Evolutionary conservation across 2,797 vertebrate species (phyloP).

Genomic region (Carcharodon carcharias): DNA sequence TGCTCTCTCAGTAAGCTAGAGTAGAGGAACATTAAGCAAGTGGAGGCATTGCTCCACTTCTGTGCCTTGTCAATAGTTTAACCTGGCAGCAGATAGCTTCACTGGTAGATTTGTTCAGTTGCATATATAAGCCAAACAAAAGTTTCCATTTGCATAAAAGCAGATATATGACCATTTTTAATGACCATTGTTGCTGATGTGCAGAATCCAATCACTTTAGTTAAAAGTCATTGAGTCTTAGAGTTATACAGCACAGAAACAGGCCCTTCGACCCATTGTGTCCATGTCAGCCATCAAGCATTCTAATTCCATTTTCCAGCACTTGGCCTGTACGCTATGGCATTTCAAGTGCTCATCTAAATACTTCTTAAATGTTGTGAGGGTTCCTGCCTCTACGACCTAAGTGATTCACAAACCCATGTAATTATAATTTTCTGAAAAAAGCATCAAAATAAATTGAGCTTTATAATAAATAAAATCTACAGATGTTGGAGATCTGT

Average conservation of each 20-base stretch:
- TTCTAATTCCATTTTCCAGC: too few species aligned
- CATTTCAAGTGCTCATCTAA: too few species aligned
- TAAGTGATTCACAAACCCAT: background rate
- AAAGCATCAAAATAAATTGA: background rate
- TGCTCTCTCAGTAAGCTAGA: background rate
- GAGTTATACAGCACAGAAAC: too few species aligned
- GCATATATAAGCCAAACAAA: background rate
- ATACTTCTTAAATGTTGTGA: too few species aligned
- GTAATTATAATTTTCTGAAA: background rate
- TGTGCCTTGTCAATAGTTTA: background rate
- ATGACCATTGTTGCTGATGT: background rate
- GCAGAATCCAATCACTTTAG: background rate
- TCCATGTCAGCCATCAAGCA: too few species aligned
- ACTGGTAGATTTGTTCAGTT: background rate
- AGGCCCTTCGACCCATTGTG: too few species aligned
- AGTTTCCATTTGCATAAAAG: background rate
- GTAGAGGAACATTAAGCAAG: background rate
- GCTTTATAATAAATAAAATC: background rate
- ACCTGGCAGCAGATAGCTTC: background rate
- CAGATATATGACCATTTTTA: background rate
- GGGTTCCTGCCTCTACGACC: background rate
- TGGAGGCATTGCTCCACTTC: background rate
- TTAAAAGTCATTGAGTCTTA: too few species aligned
- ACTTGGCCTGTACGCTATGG: too few species aligned
- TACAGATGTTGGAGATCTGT: background rate